Evolutionary conservation across 64 coral and sea anemone genomes (phyloP).

Genomic region (Montipora capricornis): DNA sequence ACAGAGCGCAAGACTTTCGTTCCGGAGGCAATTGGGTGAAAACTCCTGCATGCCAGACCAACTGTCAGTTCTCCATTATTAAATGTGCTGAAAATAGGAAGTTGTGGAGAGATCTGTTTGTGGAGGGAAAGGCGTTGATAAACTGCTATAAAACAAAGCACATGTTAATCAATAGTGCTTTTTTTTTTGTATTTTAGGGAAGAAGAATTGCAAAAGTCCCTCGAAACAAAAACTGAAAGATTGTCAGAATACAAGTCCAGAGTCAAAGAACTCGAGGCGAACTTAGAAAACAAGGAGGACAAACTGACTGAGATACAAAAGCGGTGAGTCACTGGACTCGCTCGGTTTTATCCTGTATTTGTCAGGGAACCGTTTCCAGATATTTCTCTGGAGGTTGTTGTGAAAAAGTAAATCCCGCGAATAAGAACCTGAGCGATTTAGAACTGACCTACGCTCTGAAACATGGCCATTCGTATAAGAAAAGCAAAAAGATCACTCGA

Average conservation of each 20-base stretch:
- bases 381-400: background rate
- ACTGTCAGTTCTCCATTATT: too few relatives aligned
- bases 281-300: constrained; percentile 75
- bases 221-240: constrained; percentile 85
- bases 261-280: constrained; percentile 74
- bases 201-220: constrained; percentile 82
- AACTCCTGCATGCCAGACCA: too few relatives aligned
- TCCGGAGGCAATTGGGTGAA: too few relatives aligned
- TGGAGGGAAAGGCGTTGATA: too few relatives aligned
- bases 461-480: too few relatives aligned
- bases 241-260: constrained; percentile 81
- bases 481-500: too few relatives aligned
- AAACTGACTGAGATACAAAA: constrained; percentile 64
- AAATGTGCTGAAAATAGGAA: too few relatives aligned
- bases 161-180: background rate
- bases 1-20: too few relatives aligned
- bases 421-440: too few relatives aligned
- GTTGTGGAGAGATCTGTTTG: too few relatives aligned
- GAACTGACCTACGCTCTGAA: too few relatives aligned
- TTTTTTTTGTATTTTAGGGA: constrained; percentile 62
- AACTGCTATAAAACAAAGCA: background rate
- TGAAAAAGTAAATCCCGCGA: background rate
- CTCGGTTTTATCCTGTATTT: background rate
- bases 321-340: constrained; percentile 37
- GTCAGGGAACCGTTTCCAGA: background rate